phyloP scores from a whole-genome alignment of 2,888 invertebrate species.

The Clusia tigrina region DNA sequence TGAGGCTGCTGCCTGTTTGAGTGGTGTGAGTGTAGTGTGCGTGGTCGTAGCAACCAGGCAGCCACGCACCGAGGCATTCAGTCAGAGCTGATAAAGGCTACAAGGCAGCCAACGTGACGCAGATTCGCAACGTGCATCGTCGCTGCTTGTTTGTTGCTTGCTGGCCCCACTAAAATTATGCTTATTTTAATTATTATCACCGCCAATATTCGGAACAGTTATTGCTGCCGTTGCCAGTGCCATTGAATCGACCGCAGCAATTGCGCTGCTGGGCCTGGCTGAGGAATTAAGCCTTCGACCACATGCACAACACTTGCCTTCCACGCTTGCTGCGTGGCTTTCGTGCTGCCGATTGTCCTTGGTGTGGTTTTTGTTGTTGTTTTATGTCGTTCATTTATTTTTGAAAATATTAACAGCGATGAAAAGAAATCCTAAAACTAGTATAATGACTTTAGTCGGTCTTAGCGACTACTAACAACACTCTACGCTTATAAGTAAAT shows the following conservation, averaged over 20 bases:
- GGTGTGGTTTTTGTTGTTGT: not conserved
- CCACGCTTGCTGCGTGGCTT: too few species aligned
- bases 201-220: slow-evolving; percentile 38
- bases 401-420: too few species aligned
- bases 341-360: not conserved
- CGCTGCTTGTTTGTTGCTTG: slow-evolving; percentile 40
- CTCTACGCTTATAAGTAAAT: too few species aligned
- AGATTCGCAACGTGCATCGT: too few species aligned
- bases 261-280: not conserved
- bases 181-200: slow-evolving; percentile 57
- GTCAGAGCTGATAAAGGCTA: too few species aligned
- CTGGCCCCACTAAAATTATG: slow-evolving; percentile 47
- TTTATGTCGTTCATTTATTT: not conserved
- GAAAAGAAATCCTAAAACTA: too few species aligned
- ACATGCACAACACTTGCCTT: too few species aligned
- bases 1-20: too few species aligned
- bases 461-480: too few species aligned
- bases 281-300: too few species aligned
- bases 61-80: not conserved
- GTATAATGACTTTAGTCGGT: too few species aligned
- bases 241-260: not conserved
- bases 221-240: slow-evolving; percentile 1
- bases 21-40: not conserved
- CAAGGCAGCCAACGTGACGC: too few species aligned
- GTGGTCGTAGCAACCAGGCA: not conserved